Base-by-base conservation (phyloP, 2,888 invertebrate species). In the Acanthosepion pharaonis region DNA sequence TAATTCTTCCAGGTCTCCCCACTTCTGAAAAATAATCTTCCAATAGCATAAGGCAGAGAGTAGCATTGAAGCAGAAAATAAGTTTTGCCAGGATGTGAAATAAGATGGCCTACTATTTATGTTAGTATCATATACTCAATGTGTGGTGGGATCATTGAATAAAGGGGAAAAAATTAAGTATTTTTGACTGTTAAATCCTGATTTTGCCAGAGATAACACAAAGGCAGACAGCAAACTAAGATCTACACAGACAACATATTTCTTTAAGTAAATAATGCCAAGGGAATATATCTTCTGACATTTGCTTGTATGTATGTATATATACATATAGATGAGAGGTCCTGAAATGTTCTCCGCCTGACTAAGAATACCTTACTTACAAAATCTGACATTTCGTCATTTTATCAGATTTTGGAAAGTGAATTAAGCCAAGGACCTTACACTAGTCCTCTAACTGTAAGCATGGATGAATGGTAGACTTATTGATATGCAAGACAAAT, bases 21-120 rank as follows among this genome's bases (percentile, higher is more conserved):
- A 33, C 33, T 33, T 33, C 33, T 33, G 33, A 33, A 33, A 33
- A 20, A 20, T 8, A 20, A 20, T 18, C 20, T n/a, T 18, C 3
- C 78, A 78, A 78, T n/a, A 78, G n/a, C 78, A n/a, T n/a, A n/a
- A 78, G 78, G 11, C 11, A 78, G 78, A 15, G n/a, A 78, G 78
- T n/a, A n/a, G 78, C n/a, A n/a, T 78, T n/a, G 11, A 4, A 78
- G 78, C 23, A 78, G 78, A n/a, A 78, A 78, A 78, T 78, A 8
- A 78, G 78, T 78, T 78, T 78, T 78, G 78, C 9, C 15, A 78
- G 78, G 78, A 78, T 78, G 9, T n/a, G 78, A 78, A 78, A 78
- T 78, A 78, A 78, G n/a, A 78, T 78, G 78, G n/a, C n/a, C 78
- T 18, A 78, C 78, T 78, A 78, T 78, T 78, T 78, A n/a, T 78